Conservation (phyloP, 23 tunicate species). For the Styela plicata region DNA sequence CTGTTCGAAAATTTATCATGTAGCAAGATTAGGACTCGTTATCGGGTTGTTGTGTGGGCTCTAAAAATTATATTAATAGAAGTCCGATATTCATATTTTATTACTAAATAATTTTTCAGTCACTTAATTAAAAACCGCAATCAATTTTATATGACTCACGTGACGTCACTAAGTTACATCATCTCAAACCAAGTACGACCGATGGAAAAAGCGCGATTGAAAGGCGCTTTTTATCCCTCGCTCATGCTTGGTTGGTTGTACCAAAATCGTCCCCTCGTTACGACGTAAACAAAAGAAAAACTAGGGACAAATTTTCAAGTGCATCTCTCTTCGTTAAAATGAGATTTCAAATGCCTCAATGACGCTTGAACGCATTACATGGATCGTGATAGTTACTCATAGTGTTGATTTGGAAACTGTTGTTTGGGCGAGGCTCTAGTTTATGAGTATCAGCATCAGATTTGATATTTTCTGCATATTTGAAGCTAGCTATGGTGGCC, state of each 20-base stretch:
- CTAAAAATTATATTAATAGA: neutral
- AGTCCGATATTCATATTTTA: neutral
- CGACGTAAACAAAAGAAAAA: neutral
- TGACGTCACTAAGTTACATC: too few relatives aligned
- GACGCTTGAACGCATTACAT: neutral
- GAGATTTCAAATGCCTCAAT: neutral
- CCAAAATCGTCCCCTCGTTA: too few relatives aligned
- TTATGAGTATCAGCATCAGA: neutral
- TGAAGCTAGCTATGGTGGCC: too few relatives aligned
- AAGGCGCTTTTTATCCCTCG: too few relatives aligned
- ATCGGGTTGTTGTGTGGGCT: too few relatives aligned
- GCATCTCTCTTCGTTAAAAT: neutral
- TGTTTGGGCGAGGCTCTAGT: neutral
- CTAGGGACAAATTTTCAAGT: neutral
- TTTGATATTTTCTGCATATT: too few relatives aligned
- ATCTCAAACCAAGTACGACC: too few relatives aligned
- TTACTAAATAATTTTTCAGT: too few relatives aligned
- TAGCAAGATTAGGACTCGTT: too few relatives aligned
- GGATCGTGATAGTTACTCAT: neutral
- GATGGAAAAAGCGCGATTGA: too few relatives aligned
- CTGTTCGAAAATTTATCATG: too few relatives aligned
- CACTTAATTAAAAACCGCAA: neutral
- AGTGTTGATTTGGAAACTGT: neutral
- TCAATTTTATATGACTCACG: neutral
- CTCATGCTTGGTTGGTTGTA: too few relatives aligned